Base-by-base conservation (phyloP, 2,888 invertebrate species). In the Tachystola acroxantha region DNA sequence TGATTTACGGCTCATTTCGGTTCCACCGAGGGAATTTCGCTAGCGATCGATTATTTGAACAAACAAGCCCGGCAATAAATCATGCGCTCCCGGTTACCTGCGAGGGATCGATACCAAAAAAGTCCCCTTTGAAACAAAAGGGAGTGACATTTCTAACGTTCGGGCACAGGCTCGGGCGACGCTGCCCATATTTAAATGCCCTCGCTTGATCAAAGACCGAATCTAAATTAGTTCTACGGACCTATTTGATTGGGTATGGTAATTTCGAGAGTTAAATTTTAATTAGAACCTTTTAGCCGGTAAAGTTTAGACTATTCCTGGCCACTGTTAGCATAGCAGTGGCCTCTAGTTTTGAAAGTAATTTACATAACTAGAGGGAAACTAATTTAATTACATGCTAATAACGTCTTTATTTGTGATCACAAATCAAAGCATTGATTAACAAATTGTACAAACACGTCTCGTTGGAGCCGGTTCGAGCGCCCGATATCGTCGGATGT, bases 1-100 rank as follows among this genome's bases (percentile, higher is more conserved):
- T 28, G 39, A 38, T 34, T 49, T 65, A 71, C 46, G 56, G 40
- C 34, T 34, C 36, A 44, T 43, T 67, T 68, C 64, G 47, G 62
- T 40, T 44, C 46, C 50, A 32, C 45, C 42, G 41, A 41, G 31
- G 13, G 36, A 49, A 54, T 58, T 63, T 65, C 42, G 64, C 64
- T 60, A 53, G 61, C 67, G 65, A 81, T 84, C 82, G 85, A 85
- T 85, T 84, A 81, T 81, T 79, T 73, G 80, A 74, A 75, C 85
- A 85, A 85, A 84, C 82, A 82, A 75, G 77, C 67, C 55, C 49
- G 63, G 77, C 64, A 73, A 85, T 85, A 85, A 85, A 85, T 85
- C 85, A 85, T 84, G 67, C 76, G 65, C 67, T 75, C 77, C 76
- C 74, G 68, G 68, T 75, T 84, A 82, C 82, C 80, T 84, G 82